Evolutionary conservation across 2,888 invertebrate species (phyloP).

Genomic region (Melikaiella ostensackeni): DNA sequence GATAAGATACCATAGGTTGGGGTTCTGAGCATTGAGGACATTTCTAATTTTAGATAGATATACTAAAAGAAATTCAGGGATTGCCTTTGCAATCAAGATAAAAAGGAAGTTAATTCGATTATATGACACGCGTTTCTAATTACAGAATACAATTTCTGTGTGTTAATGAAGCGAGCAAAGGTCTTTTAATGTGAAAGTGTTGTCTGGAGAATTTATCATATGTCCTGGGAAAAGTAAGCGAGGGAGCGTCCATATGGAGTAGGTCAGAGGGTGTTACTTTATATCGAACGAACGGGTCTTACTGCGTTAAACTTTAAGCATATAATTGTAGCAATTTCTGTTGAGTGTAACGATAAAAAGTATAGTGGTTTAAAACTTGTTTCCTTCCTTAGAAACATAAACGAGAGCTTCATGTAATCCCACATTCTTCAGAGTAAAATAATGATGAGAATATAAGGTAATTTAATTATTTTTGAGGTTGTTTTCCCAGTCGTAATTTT

Average conservation of each 20-base stretch:
- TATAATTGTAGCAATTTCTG: not conserved
- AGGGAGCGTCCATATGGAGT: slow-evolving; percentile 32
- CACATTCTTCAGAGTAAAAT: too few species aligned
- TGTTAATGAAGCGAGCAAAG: not conserved
- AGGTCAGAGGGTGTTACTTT: slow-evolving; percentile 25
- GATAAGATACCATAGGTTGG: not conserved
- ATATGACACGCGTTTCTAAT: slow-evolving; percentile 42
- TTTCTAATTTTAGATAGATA: not conserved
- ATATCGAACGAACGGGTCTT: not conserved
- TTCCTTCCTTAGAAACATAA: not conserved
- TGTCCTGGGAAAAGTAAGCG: slow-evolving; percentile 15
- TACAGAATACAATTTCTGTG: not conserved
- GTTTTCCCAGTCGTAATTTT: not conserved
- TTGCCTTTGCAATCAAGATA: not conserved
- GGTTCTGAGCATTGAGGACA: not conserved
- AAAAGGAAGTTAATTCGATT: slow-evolving; percentile 32
- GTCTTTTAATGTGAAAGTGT: slow-evolving; percentile 8
- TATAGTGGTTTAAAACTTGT: not conserved
- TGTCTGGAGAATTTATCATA: slow-evolving; percentile 21
- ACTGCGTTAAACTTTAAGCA: slow-evolving; percentile 7
- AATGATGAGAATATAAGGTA: too few species aligned
- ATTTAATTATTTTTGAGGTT: not conserved
- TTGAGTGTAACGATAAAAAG: not conserved
- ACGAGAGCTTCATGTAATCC: too few species aligned
- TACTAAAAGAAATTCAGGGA: not conserved